Evolutionary conservation across 2,113 vertebrate genomes (phyloP).

Genomic region (Pitta sordida): DNA sequence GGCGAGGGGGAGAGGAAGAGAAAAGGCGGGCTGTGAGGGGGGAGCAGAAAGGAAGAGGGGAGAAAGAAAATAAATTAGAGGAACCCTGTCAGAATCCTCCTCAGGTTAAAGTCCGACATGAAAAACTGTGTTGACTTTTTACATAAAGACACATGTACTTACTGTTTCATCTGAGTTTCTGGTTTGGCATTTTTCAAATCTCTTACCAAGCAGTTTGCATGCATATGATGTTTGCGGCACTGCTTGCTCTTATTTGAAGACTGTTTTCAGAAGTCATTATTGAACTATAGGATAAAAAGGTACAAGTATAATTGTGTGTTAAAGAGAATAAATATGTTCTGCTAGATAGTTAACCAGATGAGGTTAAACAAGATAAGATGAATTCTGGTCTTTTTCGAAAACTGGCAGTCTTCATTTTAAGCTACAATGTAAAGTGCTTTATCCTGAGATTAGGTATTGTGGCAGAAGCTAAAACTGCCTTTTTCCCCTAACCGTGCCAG

Average conservation of each 20-base stretch:
- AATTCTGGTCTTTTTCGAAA: slow-evolving; percentile 79
- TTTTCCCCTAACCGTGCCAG: slow-evolving; percentile 80
- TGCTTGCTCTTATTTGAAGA: background rate
- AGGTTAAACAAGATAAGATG: slow-evolving; percentile 81
- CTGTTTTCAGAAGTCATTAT: slow-evolving; percentile 47
- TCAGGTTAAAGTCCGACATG: background rate
- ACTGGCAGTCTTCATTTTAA: slow-evolving; percentile 82
- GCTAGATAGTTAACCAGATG: slow-evolving; percentile 76
- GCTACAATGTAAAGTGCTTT: slow-evolving; percentile 83
- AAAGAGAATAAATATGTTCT: slow-evolving; percentile 63
- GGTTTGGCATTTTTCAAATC: slow-evolving; percentile 12
- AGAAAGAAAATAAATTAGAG: background rate
- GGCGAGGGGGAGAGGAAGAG: background rate
- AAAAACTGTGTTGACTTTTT: slow-evolving; percentile 17
- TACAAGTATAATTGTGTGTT: slow-evolving; percentile 49
- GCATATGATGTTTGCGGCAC: background rate
- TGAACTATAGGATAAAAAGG: slow-evolving; percentile 53
- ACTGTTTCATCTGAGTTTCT: slow-evolving; percentile 8
- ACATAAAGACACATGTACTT: background rate
- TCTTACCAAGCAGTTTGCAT: background rate
- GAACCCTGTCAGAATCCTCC: background rate
- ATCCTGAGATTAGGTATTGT: slow-evolving; percentile 89
- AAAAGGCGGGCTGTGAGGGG: background rate
- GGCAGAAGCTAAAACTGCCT: slow-evolving; percentile 89
- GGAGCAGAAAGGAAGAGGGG: background rate